Evolutionary conservation across 2,113 vertebrate species (phyloP).

Genomic region (Ammodytes marinus): DNA sequence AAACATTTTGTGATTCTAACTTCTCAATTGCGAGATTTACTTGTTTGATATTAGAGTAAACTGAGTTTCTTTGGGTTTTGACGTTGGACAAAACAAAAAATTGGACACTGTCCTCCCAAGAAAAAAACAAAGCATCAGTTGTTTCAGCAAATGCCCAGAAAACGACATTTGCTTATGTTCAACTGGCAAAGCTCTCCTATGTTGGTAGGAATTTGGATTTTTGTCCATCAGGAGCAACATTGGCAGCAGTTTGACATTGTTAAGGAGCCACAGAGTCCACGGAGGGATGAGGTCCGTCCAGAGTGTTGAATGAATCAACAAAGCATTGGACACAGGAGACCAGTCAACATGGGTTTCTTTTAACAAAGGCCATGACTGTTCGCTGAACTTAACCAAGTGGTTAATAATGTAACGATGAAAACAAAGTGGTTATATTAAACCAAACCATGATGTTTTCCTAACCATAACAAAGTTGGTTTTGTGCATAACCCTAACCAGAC

Average conservation of each 20-base stretch:
- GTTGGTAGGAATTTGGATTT: not conserved
- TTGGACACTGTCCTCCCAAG: not conserved
- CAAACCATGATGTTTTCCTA: too few relatives aligned
- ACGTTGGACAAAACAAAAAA: not conserved
- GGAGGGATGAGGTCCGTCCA: not conserved
- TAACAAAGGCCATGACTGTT: not conserved
- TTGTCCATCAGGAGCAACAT: not conserved
- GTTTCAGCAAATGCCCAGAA: not conserved
- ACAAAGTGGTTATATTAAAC: too few relatives aligned
- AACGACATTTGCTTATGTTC: not conserved
- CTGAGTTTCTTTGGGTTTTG: not conserved
- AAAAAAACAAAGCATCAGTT: not conserved
- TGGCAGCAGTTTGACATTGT: not conserved
- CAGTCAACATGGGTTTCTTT: not conserved
- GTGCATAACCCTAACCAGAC: too few relatives aligned
- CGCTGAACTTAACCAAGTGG: not conserved
- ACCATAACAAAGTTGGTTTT: too few relatives aligned
- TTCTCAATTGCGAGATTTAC: constrained; percentile 7
- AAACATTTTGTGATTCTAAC: not conserved
- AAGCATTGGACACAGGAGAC: not conserved
- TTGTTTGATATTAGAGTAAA: not conserved
- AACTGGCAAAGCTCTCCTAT: not conserved
- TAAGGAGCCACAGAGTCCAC: not conserved
- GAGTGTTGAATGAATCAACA: not conserved
- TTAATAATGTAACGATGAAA: not conserved